Evolutionary conservation across 2,113 vertebrate species (phyloP), one percentile per base, ranked within the genome.

Genomic region (Notarius quadriscutis): DNA sequence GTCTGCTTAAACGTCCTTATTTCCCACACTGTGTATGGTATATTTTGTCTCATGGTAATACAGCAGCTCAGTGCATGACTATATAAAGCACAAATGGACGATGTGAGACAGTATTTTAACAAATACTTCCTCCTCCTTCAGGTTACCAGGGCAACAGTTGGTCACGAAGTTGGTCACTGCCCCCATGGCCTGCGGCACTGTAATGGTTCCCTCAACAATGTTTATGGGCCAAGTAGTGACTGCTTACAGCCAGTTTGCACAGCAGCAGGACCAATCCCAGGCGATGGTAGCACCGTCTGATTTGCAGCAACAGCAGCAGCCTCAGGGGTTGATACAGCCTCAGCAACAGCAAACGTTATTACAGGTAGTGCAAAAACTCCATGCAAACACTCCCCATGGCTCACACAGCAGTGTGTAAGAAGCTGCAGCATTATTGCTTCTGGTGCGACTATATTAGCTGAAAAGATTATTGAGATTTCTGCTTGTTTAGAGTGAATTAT

Each of bases 121-220:
- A 12, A 60, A 48, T 18, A 67, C 7, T 7, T 30, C 18, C 57
- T 53, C 20, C 72, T 0, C 88, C 90, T 63, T 91, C 94, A 99
- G 98, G 93, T 99, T 99, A 93, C 96, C 97, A 92, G 96, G 97
- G 87, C 98, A 99, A 90, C 97, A 98, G 14, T 96, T 99, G 82
- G 96, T 99, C 92, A 99, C 98, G 75, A 99, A 99, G 93, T 94
- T 99, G 41, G 96, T 99, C 88, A 98, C 97, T 0, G 96, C 97
- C 71, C 98, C 98, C 1, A 96, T 99, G 88, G 96, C 97, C 0
- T 99, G 97, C 88, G 96, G 98, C 65, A 94, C 98, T 0, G 97
- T 99, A 27, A 98, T 99, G 98, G 98, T 99, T 65, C 98, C 98
- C 14, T 98, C 97, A 27, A 97, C 97, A 34, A 98, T 99, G 98